Conservation (phyloP, 1,140 invertebrate species). For the Lepidurus arcticus region DNA sequence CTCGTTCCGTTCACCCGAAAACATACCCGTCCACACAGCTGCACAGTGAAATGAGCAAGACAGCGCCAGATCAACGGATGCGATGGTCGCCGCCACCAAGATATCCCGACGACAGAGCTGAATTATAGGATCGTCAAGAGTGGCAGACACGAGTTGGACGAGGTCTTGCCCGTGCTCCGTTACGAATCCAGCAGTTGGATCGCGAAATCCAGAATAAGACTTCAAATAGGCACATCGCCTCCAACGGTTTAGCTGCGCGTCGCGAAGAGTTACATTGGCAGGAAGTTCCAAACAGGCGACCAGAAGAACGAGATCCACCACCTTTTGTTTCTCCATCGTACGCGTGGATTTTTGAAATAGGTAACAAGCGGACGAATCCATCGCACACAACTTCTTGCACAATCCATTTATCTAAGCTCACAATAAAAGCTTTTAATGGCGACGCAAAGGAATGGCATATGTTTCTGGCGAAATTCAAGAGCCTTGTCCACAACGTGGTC, state of each 20-base stretch:
- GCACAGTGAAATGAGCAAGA: neutral
- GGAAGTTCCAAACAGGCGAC: neutral
- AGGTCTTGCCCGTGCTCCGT: neutral
- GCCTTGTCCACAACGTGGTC: slow-evolving; percentile 24
- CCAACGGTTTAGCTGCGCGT: neutral
- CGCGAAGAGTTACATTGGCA: neutral
- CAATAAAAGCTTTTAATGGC: neutral
- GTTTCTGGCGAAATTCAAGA: slow-evolving; percentile 27
- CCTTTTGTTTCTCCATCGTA: neutral
- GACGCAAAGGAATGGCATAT: slow-evolving; percentile 27
- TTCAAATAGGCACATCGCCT: neutral
- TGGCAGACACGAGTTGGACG: neutral
- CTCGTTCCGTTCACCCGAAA: neutral
- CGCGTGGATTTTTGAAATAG: neutral
- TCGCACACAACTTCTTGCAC: neutral
- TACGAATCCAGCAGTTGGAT: neutral
- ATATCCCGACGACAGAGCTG: neutral
- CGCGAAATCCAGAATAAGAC: neutral
- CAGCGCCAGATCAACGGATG: neutral
- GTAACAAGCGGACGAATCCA: neutral
- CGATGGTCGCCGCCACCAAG: neutral
- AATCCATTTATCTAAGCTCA: neutral
- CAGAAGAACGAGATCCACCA: neutral
- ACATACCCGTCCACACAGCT: neutral
- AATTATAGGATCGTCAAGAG: neutral